These are phyloP conservation scores for Periophthalmus modestus DNA, from an alignment of 2,113 vertebrate species.

Conservation along the genomic window DNA sequence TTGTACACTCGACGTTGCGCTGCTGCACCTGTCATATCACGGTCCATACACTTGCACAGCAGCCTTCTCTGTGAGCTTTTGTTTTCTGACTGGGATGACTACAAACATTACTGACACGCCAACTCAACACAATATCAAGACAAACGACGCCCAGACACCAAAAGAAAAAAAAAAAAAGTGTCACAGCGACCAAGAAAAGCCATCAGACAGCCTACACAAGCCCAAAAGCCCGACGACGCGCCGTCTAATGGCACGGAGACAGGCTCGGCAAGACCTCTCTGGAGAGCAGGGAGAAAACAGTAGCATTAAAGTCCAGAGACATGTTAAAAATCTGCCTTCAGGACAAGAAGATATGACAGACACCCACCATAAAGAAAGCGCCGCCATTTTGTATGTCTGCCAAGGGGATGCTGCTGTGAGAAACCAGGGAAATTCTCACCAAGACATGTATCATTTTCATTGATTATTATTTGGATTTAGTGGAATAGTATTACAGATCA, in stretches of 20 bases:
- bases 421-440: constrained; percentile 4
- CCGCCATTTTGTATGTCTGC: constrained; percentile 19
- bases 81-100: constrained; percentile 14
- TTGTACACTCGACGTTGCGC: not conserved
- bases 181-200: constrained; percentile 11
- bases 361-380: constrained; percentile 47
- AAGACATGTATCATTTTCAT: not conserved
- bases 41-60: not conserved
- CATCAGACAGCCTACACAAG: constrained; percentile 16
- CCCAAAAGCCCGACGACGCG: not conserved
- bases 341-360: constrained; percentile 48
- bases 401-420: constrained; percentile 11
- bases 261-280: constrained; percentile 31
- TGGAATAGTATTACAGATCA: no score
- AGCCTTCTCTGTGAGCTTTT: not conserved
- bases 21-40: not conserved
- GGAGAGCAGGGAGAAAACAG: constrained; percentile 33
- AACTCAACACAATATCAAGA: constrained; percentile 24
- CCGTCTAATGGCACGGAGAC: constrained; percentile 33
- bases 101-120: constrained; percentile 15
- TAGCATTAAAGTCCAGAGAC: constrained; percentile 42
- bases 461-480: no score
- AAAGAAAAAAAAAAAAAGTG: constrained; percentile 18
- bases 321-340: constrained; percentile 47
- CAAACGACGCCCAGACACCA: constrained; percentile 20